These are phyloP conservation scores for Campoletis sonorensis DNA, from an alignment of 1,140 invertebrate species.

Conservation along the genomic window DNA sequence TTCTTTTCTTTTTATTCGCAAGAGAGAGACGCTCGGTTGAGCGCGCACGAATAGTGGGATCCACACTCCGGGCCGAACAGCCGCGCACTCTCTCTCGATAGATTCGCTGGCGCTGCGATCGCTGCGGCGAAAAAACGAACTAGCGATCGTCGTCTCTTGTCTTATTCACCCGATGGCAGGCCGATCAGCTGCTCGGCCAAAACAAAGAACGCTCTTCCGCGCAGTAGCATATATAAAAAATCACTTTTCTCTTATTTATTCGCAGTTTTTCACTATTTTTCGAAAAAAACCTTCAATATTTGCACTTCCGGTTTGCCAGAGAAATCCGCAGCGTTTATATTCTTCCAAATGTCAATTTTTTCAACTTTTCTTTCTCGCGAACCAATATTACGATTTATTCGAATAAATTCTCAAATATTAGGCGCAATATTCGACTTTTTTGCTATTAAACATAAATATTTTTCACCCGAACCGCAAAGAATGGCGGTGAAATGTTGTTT, in stretches of 20 bases:
- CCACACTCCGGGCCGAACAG: constrained; percentile 15
- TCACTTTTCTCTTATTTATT: background rate
- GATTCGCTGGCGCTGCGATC: constrained; percentile 43
- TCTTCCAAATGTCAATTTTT: too few species aligned
- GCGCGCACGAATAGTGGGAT: constrained; percentile 37
- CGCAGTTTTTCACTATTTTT: background rate
- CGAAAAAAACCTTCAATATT: background rate
- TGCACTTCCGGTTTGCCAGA: background rate
- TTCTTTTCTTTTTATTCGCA: background rate
- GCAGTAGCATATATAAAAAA: background rate
- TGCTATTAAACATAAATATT: too few species aligned
- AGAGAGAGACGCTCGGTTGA: background rate
- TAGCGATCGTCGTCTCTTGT: background rate
- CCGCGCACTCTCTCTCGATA: constrained; percentile 11
- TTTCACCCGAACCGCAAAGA: too few species aligned
- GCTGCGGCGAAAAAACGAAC: background rate
- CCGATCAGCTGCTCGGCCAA: constrained; percentile 72
- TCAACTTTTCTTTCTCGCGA: background rate
- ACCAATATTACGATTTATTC: too few species aligned
- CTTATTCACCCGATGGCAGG: constrained; percentile 15
- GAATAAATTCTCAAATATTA: too few species aligned
- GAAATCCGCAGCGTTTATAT: background rate
- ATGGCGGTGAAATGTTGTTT: too few species aligned
- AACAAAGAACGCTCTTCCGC: constrained; percentile 63
- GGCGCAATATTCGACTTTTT: too few species aligned